A percentile compares a stretch with the other conserved stretches of the same genome.
phyloP scores from a whole-genome alignment of 2,888 invertebrate species.

The Chymomyza fuscimana region DNA sequence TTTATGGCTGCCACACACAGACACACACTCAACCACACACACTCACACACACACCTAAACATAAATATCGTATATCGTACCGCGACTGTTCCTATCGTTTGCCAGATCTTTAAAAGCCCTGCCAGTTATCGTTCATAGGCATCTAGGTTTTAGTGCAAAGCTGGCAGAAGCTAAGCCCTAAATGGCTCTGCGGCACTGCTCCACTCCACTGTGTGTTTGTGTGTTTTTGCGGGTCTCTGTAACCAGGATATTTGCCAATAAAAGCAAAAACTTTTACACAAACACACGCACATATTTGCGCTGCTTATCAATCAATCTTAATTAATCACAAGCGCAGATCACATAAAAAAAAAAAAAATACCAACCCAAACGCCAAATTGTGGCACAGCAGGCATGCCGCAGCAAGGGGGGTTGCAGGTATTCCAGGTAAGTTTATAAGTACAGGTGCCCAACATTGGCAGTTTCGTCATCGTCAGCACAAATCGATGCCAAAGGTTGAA shows the following conservation, averaged over 20 bases:
- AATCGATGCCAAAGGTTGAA: slow-evolving; percentile 56
- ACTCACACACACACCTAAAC: slow-evolving; percentile 32
- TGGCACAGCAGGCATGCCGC: slow-evolving; percentile 4
- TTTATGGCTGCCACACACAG: slow-evolving; percentile 52
- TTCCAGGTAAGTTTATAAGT: not conserved
- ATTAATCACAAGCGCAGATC: slow-evolving; percentile 78
- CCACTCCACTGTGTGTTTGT: too few species aligned
- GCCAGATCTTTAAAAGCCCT: slow-evolving; percentile 35
- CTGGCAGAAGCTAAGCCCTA: slow-evolving; percentile 3
- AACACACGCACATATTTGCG: slow-evolving; percentile 33
- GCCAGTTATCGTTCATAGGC: slow-evolving; percentile 49
- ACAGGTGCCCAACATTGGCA: slow-evolving; percentile 44
- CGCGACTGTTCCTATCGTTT: not conserved
- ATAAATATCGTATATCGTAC: slow-evolving; percentile 30
- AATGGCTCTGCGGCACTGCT: slow-evolving; percentile 21
- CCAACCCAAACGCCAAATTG: slow-evolving; percentile 25
- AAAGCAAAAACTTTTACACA: slow-evolving; percentile 64
- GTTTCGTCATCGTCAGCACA: slow-evolving; percentile 61
- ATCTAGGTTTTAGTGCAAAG: slow-evolving; percentile 49
- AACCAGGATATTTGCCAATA: slow-evolving; percentile 73
- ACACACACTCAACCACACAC: slow-evolving; percentile 10
- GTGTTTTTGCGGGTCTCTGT: slow-evolving; percentile 22
- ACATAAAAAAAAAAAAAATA: slow-evolving; percentile 50
- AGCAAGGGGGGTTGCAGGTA: slow-evolving; percentile 7
- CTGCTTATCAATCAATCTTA: slow-evolving; percentile 79